Percentiles rank a stretch among this genome's conserved stretches.
phyloP scores from a whole-genome alignment of 2,797 vertebrate genomes.

The Amniataba percoides region DNA sequence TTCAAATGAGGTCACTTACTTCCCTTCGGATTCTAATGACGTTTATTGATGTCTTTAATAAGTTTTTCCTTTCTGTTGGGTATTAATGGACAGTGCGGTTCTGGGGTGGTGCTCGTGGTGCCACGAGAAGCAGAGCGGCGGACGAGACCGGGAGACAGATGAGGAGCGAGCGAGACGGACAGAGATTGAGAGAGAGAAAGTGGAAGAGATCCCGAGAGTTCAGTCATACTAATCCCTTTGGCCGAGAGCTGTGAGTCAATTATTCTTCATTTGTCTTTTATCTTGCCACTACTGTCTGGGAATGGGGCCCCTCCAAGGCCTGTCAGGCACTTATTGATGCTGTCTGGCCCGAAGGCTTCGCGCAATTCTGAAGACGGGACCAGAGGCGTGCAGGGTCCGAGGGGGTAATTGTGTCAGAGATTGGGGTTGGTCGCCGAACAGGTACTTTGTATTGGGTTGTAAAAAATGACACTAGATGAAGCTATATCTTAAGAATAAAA shows the following conservation, averaged over 20 bases:
- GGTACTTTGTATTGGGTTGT: conserved; percentile 30
- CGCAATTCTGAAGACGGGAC: conserved; percentile 59
- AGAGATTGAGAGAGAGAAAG: conserved; percentile 65
- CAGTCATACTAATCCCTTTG: conserved; percentile 82
- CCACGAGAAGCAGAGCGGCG: conserved; percentile 32
- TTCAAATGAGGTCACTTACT: conserved; percentile 75
- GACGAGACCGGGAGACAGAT: conserved; percentile 61
- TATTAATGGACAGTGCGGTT: conserved; percentile 64
- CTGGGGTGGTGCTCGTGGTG: conserved; percentile 37
- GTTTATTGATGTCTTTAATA: conserved; percentile 83
- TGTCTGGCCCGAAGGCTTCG: conserved; percentile 75
- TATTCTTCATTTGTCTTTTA: conserved; percentile 86
- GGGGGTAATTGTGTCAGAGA: conserved; percentile 73
- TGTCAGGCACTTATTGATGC: conserved; percentile 78
- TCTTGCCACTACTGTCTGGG: conserved; percentile 75
- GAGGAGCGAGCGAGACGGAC: conserved; percentile 55
- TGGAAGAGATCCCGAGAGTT: conserved; percentile 75
- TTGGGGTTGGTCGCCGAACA: conserved; percentile 59
- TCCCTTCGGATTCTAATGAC: conserved; percentile 72
- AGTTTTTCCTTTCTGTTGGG: conserved; percentile 60
- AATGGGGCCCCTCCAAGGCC: conserved; percentile 66
- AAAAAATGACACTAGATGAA: conserved; percentile 29
- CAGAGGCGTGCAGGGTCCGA: conserved; percentile 52
- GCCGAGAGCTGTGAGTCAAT: conserved; percentile 82
- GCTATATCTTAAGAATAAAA: conserved; percentile 37